Evolutionary conservation across 2,113 vertebrate species (phyloP), one percentile per base, ranked within the genome.

Genomic region (Mixornis gularis): DNA sequence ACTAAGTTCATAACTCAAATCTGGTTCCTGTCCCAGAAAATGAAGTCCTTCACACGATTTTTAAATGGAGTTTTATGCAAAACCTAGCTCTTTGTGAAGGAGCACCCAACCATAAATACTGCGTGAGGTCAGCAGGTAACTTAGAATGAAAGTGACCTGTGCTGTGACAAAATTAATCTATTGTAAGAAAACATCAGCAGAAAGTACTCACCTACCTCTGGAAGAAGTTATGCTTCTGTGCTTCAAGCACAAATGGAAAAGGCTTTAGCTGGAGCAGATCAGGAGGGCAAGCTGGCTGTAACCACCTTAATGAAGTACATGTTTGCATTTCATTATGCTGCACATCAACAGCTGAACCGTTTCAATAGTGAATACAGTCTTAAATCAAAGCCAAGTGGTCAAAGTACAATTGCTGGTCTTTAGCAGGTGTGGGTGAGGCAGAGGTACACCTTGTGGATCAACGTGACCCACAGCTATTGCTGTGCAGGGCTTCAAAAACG

Each of bases 401-500:
- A 65, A 89, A 91, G 86, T 92, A 63, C 93, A 81, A 3, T 2
- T 0, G 1, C 24, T 12, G 58, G 30, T 46, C 71, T 27, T 32
- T 2, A 26, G 22, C 30, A 82, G 24, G 13, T 5, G 25, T 53
- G 73, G 78, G 80, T 26, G 58, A 76, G 84, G 89, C 78, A 53
- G 49, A 29, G 52, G 34, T 86, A 62, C 70, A 46, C 72, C 52
- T 53, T 32, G 22, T 13, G 9, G 7, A n/a, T 27, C 21, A 38
- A 25, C 0, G 0, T 38, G 22, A 63, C 34, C 36, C 0, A 24
- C 17, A 56, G 74, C 12, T 2, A 3, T 1, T 38, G 15, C 34
- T 38, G 5, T 13, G 3, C 2, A 5, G 19, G 21, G 18, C 81
- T 21, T 43, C 34, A 40, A 17, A 21, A 59, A 41, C 36, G 84